phyloP scores from a whole-genome alignment of 1,140 invertebrate genomes.

The Scaptomyza graminum region DNA sequence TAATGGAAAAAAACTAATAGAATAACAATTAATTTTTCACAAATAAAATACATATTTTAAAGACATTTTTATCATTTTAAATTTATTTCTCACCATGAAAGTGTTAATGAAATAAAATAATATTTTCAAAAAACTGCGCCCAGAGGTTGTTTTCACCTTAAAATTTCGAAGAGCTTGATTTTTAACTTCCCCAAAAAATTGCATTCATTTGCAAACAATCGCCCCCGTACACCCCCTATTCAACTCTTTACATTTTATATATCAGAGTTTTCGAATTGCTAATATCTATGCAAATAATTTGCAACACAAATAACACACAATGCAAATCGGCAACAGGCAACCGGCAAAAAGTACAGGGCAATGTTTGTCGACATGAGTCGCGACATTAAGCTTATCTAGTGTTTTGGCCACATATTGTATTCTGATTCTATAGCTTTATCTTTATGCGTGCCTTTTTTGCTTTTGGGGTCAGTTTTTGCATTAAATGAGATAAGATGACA shows the following conservation, averaged over 20 bases:
- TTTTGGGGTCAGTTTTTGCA: constrained; percentile 71
- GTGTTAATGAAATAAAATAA: neutral
- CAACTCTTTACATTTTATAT: neutral
- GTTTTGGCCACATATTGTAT: constrained; percentile 38
- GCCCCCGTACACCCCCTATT: neutral
- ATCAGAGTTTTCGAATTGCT: constrained; percentile 65
- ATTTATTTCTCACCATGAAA: too few species aligned
- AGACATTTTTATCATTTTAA: too few species aligned
- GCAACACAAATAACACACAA: constrained; percentile 35
- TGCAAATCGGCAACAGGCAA: constrained; percentile 3
- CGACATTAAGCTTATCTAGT: constrained; percentile 70
- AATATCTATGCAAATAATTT: constrained; percentile 78
- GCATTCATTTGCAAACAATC: neutral
- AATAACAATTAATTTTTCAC: too few species aligned
- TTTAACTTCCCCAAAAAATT: neutral
- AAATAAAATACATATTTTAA: too few species aligned
- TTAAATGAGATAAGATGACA: constrained; percentile 43
- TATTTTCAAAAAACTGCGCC: neutral
- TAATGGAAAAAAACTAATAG: too few species aligned
- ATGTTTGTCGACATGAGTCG: constrained; percentile 17
- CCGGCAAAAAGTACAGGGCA: neutral
- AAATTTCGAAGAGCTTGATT: neutral
- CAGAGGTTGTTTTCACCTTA: neutral
- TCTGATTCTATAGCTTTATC: constrained; percentile 44
- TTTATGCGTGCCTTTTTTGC: constrained; percentile 36